Conservation (phyloP, 2,888 invertebrate genomes). For the Macrosoma leucophasiata region DNA sequence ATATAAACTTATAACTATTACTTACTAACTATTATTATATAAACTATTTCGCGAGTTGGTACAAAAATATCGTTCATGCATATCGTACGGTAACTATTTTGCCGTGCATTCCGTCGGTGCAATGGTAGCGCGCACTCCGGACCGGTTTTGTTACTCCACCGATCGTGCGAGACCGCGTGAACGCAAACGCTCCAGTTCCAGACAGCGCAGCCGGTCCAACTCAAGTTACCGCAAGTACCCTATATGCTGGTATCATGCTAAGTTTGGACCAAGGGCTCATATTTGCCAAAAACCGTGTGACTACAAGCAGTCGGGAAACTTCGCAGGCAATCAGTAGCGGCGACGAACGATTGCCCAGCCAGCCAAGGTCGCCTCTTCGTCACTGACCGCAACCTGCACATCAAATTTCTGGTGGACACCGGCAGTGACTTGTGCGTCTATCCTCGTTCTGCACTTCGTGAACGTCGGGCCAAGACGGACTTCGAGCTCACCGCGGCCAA, state of each 20-base stretch:
- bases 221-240: slow-evolving; percentile 18
- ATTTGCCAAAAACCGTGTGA: slow-evolving; percentile 18
- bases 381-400: slow-evolving; percentile 16
- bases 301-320: slow-evolving; percentile 16
- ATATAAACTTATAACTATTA: too few relatives aligned
- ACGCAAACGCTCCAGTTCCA: too few relatives aligned
- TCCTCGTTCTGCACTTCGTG: slow-evolving; percentile 18
- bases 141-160: too few relatives aligned
- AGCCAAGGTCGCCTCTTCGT: slow-evolving; percentile 23
- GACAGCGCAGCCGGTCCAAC: slow-evolving; percentile 1
- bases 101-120: too few relatives aligned
- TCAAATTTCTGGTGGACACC: slow-evolving; percentile 16
- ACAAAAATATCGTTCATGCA: too few relatives aligned
- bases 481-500: slow-evolving; percentile 34
- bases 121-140: too few relatives aligned
- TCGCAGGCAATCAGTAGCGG: slow-evolving; percentile 27
- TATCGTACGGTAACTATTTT: too few relatives aligned
- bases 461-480: slow-evolving; percentile 15
- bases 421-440: slow-evolving; percentile 22
- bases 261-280: slow-evolving; percentile 12
- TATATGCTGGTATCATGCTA: slow-evolving; percentile 24
- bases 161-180: too few relatives aligned
- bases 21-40: too few relatives aligned
- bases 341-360: slow-evolving; percentile 24
- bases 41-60: too few relatives aligned